These are phyloP conservation scores for Loxodonta africana DNA, from an alignment of 2,113 vertebrate genomes.

Conservation along the genomic window DNA sequence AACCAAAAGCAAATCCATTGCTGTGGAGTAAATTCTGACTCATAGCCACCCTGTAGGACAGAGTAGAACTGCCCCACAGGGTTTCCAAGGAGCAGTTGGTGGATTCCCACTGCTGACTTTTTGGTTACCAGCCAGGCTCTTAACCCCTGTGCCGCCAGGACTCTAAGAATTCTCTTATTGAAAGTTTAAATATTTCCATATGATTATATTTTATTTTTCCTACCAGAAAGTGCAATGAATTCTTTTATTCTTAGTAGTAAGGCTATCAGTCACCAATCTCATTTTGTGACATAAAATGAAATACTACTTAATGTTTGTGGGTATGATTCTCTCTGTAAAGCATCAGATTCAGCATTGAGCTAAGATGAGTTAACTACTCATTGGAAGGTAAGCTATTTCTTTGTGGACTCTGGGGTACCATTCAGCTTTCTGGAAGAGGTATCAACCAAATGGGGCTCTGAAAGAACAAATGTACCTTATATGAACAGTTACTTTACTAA, in stretches of 20 bases:
- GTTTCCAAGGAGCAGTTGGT: too few relatives aligned
- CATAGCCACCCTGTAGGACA: too few relatives aligned
- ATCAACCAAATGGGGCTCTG: background rate
- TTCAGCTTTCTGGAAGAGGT: conserved; percentile 3
- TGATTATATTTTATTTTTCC: background rate
- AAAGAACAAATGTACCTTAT: background rate
- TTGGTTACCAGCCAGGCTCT: too few relatives aligned
- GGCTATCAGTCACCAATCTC: background rate
- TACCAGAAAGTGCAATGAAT: background rate
- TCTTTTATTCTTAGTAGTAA: background rate
- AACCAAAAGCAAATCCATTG: too few relatives aligned
- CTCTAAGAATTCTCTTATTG: background rate
- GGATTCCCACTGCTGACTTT: too few relatives aligned
- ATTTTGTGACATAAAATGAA: background rate
- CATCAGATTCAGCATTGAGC: background rate
- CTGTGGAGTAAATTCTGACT: too few relatives aligned
- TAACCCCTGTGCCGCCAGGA: too few relatives aligned
- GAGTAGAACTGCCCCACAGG: too few relatives aligned
- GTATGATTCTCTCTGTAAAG: conserved; percentile 8
- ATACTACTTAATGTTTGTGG: background rate
- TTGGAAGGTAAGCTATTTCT: conserved; percentile 33
- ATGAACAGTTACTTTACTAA: background rate
- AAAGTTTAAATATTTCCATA: conserved; percentile 11
- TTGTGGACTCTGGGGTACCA: background rate
- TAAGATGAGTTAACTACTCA: background rate